Conservation (phyloP, 2,113 vertebrate species). For the Gallinago jamesoni region DNA sequence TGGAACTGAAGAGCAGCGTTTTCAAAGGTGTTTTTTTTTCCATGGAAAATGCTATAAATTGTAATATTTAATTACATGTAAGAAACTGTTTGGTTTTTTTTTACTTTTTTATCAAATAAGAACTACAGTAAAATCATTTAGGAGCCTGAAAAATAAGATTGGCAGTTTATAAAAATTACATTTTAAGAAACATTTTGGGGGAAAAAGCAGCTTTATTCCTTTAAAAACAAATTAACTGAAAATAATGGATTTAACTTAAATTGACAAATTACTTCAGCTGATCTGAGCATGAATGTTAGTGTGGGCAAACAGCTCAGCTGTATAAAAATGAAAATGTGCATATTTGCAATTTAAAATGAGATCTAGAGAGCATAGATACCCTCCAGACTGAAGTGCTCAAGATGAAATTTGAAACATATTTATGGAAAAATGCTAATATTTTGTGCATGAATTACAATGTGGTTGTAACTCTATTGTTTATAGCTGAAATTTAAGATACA, state of each 20-base stretch:
- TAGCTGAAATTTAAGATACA: neutral
- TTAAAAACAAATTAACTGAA: neutral
- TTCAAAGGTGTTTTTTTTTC: neutral
- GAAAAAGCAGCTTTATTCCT: neutral
- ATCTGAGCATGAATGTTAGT: neutral
- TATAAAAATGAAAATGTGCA: neutral
- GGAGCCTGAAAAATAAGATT: neutral
- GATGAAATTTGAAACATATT: slow-evolving; percentile 16
- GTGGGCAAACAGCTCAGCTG: neutral
- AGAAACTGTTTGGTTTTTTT: neutral
- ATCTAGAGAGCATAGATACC: neutral
- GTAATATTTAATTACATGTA: neutral
- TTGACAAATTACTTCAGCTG: neutral
- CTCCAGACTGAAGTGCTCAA: neutral
- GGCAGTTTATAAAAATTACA: neutral
- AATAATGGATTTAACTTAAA: neutral
- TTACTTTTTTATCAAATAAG: neutral
- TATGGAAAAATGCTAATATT: slow-evolving; percentile 32
- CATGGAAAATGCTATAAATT: neutral
- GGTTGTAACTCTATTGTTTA: neutral
- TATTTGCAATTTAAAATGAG: slow-evolving; percentile 11
- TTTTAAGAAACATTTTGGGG: neutral
- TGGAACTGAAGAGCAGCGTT: neutral
- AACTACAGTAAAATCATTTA: neutral
- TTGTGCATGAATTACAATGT: neutral